Conservation (phyloP, 1,140 invertebrate species). For the Drosophila nikananu region DNA sequence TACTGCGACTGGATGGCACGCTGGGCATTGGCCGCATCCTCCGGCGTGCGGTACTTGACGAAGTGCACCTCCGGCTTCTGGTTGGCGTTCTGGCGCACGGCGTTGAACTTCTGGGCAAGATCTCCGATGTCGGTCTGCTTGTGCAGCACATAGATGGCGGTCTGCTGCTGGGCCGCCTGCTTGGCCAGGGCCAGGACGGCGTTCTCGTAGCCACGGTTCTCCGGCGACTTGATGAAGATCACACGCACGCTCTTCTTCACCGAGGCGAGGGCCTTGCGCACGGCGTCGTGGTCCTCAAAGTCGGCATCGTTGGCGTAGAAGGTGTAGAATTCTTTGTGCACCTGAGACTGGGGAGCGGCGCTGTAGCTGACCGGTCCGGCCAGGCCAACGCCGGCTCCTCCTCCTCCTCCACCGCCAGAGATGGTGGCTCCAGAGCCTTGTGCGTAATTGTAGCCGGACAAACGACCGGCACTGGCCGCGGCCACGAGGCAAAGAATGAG, state of each 20-base stretch:
- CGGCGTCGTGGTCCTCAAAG: slow-evolving; percentile 63
- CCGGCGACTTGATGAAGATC: slow-evolving; percentile 72
- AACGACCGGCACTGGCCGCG: slow-evolving; percentile 63
- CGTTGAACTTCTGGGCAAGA: slow-evolving; percentile 75
- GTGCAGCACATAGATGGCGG: slow-evolving; percentile 74
- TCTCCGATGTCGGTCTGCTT: slow-evolving; percentile 72
- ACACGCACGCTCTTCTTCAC: slow-evolving; percentile 70
- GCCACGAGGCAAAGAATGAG: slow-evolving; percentile 71
- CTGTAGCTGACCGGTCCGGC: slow-evolving; percentile 62
- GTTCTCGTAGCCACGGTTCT: slow-evolving; percentile 72
- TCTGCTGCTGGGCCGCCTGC: slow-evolving; percentile 72
- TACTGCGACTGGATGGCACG: slow-evolving; percentile 72
- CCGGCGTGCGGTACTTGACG: slow-evolving; percentile 77
- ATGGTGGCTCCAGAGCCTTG: slow-evolving; percentile 41
- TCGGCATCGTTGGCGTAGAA: slow-evolving; percentile 70
- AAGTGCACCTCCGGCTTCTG: slow-evolving; percentile 77
- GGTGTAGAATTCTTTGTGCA: slow-evolving; percentile 67
- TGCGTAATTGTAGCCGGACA: slow-evolving; percentile 70
- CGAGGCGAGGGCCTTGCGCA: slow-evolving; percentile 45
- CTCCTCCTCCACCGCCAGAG: slow-evolving; percentile 10
- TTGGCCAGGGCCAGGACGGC: slow-evolving; percentile 70
- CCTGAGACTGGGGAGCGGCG: slow-evolving; percentile 50
- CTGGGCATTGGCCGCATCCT: slow-evolving; percentile 77
- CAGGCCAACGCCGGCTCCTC: slow-evolving; percentile 13
- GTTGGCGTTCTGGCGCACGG: slow-evolving; percentile 59